Percentiles rank a stretch among this genome's conserved stretches.
Conservation (phyloP, 1,140 invertebrate species). For the Neodiprion virginianus region DNA sequence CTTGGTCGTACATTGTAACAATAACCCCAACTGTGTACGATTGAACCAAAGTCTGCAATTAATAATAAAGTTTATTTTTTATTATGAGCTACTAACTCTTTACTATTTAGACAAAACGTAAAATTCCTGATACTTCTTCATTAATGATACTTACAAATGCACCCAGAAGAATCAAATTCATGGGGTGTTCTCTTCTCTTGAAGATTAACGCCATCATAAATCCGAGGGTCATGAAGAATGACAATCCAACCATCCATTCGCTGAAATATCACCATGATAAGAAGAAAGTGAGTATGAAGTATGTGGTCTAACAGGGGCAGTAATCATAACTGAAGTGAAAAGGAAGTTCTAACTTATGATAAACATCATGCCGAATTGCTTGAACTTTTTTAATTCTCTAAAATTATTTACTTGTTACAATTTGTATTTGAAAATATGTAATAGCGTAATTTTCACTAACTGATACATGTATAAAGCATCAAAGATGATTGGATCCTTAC, state of each 20-base stretch:
- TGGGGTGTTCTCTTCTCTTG: conserved; percentile 71
- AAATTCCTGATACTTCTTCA: background rate
- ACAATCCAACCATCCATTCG: conserved; percentile 68
- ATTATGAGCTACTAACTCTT: background rate
- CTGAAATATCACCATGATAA: conserved; percentile 57
- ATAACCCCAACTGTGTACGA: conserved; percentile 77
- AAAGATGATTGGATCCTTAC: conserved; percentile 57
- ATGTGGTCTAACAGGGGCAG: too few relatives aligned
- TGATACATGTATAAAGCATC: background rate
- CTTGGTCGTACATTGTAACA: conserved; percentile 76
- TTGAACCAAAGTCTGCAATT: conserved; percentile 74
- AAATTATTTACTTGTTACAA: background rate
- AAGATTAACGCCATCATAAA: conserved; percentile 69
- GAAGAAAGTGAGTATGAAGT: background rate
- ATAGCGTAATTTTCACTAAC: background rate
- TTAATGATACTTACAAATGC: conserved; percentile 69
- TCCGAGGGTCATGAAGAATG: conserved; percentile 67
- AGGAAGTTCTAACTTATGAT: too few relatives aligned
- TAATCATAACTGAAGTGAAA: too few relatives aligned
- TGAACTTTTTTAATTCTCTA: too few relatives aligned
- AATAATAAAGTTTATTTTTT: conserved; percentile 23
- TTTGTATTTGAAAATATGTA: conserved; percentile 13
- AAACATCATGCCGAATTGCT: too few relatives aligned
- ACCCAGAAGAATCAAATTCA: conserved; percentile 72
- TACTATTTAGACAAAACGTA: conserved; percentile 4